Evolutionary conservation across 2,888 invertebrate genomes (phyloP).

Genomic region (Drosophila borealis): DNA sequence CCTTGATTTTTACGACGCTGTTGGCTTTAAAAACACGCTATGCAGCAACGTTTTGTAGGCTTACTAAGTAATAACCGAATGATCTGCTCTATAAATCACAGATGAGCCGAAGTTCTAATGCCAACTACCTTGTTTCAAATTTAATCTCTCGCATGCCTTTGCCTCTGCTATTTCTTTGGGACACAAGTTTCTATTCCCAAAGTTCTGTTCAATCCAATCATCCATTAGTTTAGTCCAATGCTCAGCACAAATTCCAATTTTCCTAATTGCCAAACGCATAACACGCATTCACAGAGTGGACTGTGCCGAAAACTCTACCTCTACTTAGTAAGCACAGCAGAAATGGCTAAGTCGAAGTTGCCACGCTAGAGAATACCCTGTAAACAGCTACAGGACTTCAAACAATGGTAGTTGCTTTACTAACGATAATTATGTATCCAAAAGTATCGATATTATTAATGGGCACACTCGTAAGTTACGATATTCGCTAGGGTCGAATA

Average conservation of each 20-base stretch:
- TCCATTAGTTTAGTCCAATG: conserved; percentile 24
- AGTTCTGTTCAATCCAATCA: conserved; percentile 12
- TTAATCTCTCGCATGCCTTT: conserved; percentile 21
- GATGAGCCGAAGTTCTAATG: conserved; percentile 1
- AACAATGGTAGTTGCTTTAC: too few relatives aligned
- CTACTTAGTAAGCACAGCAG: conserved; percentile 9
- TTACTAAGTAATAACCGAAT: conserved; percentile 8
- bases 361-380: conserved; percentile 1
- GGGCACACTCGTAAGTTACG: too few relatives aligned
- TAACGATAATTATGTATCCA: too few relatives aligned
- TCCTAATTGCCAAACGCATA: conserved; percentile 47
- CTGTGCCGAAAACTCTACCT: conserved; percentile 8
- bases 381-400: not conserved
- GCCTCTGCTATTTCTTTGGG: not conserved
- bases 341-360: not conserved
- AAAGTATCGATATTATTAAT: too few relatives aligned
- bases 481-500: too few relatives aligned
- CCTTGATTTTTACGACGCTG: conserved; percentile 16
- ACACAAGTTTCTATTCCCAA: conserved; percentile 5
- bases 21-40: conserved; percentile 8
- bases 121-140: conserved; percentile 5
- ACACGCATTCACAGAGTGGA: conserved; percentile 14
- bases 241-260: conserved; percentile 54
- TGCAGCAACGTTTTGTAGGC: conserved; percentile 2
- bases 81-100: conserved; percentile 31